Evolutionary conservation across 2,113 vertebrate genomes (phyloP).

Genomic region (Pterophyllum scalare): DNA sequence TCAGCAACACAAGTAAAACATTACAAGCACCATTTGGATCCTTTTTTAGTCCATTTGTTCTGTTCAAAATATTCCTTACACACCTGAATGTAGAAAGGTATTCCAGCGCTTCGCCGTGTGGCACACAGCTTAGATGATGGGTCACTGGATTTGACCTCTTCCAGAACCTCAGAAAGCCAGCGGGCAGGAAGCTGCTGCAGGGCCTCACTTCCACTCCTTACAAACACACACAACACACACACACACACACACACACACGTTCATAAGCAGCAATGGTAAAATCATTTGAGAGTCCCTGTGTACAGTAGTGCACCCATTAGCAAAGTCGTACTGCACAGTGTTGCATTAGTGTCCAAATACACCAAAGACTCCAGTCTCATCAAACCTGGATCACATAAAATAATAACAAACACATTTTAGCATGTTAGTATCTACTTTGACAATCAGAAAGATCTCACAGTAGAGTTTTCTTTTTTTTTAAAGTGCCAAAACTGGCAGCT

Average conservation of each 20-base stretch:
- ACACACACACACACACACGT: neutral
- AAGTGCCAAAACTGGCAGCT: neutral
- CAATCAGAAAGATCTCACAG: neutral
- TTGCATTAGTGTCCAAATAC: neutral
- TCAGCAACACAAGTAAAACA: neutral
- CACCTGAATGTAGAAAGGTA: constrained; percentile 98
- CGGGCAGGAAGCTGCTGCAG: constrained; percentile 87
- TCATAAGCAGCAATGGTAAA: neutral
- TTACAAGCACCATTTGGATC: neutral
- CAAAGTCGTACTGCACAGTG: neutral
- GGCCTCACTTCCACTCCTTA: constrained; percentile 82
- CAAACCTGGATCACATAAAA: neutral
- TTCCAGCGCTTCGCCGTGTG: constrained; percentile 94
- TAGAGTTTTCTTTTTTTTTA: neutral
- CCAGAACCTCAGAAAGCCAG: constrained; percentile 89
- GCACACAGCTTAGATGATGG: constrained; percentile 93
- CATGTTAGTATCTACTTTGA: neutral
- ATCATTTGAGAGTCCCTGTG: neutral
- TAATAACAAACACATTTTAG: neutral
- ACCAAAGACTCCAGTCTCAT: neutral
- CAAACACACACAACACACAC: constrained; percentile 5
- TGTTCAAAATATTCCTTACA: neutral
- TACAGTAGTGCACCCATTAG: neutral
- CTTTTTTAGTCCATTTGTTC: neutral
- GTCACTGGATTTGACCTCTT: constrained; percentile 91